Base-by-base conservation (phyloP, 2,797 vertebrate genomes). In the Neostethus bicornis region DNA sequence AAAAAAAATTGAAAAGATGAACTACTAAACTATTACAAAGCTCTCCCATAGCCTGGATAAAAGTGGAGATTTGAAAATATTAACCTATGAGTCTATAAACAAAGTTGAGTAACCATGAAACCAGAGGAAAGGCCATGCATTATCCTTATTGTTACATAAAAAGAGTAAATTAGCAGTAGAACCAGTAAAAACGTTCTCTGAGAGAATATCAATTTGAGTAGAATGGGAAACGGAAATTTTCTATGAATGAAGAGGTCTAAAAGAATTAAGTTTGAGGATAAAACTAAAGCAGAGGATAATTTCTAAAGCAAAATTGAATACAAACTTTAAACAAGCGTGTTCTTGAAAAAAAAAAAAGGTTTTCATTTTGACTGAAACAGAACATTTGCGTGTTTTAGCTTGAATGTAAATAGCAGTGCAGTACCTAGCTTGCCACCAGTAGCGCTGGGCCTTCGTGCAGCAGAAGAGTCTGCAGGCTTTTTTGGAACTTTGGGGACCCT, bases 401-500 rank as follows among this genome's bases (percentile, higher is more conserved):
- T 69, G 32, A 58, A 32, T 47, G 23, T 21, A 26, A 69, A 51
- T 32, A 3, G 7, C 7, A 23, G 45, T 8, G 1, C 17, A 28
- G 50, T 73, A 98, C 96, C 95, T 84, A 93, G 92, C 90, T 96
- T 96, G 67, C 91, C 85, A 62, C 94, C 92, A 28, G 93, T 93
- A 59, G 94, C 93, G 53, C 94, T 95, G 46, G 95, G 93, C 80
- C 95, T 93, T 80, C 95, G 94, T 60, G 92, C 91, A 80, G 92
- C 90, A 2, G 91, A 89, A 37, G 94, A 87, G 81, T 96, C 96
- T 70, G 89, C 92, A 24, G 93, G 82, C 84, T 97, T 96, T 87
- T 97, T 98, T 73, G 95, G 94, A 85, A 94, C 92, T 88, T 92
- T 93, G 11, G 96, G 95, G 79, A 97, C 93, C 90, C 96, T 98